Evolutionary conservation across 2,888 invertebrate species (phyloP), one percentile per base, ranked within the genome.

Genomic region (Galerucella pusilla): DNA sequence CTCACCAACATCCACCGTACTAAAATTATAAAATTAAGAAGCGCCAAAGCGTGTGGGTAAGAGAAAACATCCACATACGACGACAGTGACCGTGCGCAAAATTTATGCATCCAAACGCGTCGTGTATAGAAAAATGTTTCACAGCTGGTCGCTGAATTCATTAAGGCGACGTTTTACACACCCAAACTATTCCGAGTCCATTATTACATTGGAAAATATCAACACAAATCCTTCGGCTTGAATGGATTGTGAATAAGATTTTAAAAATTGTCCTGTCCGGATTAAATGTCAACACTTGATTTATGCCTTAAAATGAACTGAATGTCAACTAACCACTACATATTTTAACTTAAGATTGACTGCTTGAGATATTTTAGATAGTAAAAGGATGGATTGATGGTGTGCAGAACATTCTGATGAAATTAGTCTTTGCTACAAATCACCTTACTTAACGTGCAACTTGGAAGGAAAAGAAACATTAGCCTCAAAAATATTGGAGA

Each of bases 111-210:
- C 77, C 77, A 79, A 80, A 81, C 82, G 81, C 80, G 80, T 78
- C 82, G 75, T 81, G 83, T 82, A 84, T 81, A 84, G 35, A 42
- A 84, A 84, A 84, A 84, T 81, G 83, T 82, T 83, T 83, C 84
- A 80, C 85, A 85, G 85, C 84, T 85, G 85, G 84, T 83, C 81
- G 82, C 82, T 75, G 84, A 85, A 85, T 85, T 85, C 85, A 85
- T 85, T 85, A 85, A 83, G 82, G 82, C 80, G 84, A 85, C 85
- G 83, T 82, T 85, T 83, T 84, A 84, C 84, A 85, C 84, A 84
- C 83, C 84, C 83, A 84, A 84, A 83, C 84, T 83, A 84, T 84
- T 82, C 80, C 79, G 77, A 80, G 82, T 6, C 14, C 83, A 81
- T 84, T 84, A 82, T 82, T 9, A 82, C 82, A 84, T 84, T 78